phyloP scores from a whole-genome alignment of 2,113 vertebrate species.

The Oryzias woworae region DNA sequence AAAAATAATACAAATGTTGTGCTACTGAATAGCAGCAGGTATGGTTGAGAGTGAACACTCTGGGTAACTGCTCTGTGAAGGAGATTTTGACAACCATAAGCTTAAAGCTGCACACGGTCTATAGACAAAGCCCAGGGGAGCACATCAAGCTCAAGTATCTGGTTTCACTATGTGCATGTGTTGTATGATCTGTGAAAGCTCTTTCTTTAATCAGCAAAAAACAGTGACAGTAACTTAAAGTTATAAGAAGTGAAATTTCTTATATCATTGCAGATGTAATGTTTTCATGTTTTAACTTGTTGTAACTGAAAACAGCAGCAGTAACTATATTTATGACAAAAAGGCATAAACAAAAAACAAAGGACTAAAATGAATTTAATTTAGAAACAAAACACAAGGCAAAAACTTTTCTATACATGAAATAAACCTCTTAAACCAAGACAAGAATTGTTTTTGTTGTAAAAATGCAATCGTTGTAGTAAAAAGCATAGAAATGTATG shows the following conservation, averaged over 20 bases:
- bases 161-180: conserved; percentile 22
- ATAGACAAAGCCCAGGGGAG: conserved; percentile 46
- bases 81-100: conserved; percentile 36
- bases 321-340: too few species aligned
- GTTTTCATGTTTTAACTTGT: too few species aligned
- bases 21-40: conserved; percentile 42
- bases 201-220: not conserved
- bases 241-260: too few species aligned
- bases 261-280: too few species aligned
- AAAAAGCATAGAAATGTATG: too few species aligned
- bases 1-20: conserved; percentile 39
- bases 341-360: too few species aligned
- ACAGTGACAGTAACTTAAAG: too few species aligned
- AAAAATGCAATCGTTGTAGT: too few species aligned
- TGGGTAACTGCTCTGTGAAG: conserved; percentile 8
- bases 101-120: conserved; percentile 27
- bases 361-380: too few species aligned
- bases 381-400: not conserved
- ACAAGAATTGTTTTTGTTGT: not conserved
- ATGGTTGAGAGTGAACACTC: conserved; percentile 12
- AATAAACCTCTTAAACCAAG: not conserved
- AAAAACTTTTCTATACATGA: too few species aligned
- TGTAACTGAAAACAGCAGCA: too few species aligned
- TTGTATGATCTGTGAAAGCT: conserved; percentile 20
- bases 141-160: conserved; percentile 40